A percentile compares a stretch with the other conserved stretches of the same genome.
Conservation (phyloP, 1,140 invertebrate genomes). For the Euwallacea fornicatus region DNA sequence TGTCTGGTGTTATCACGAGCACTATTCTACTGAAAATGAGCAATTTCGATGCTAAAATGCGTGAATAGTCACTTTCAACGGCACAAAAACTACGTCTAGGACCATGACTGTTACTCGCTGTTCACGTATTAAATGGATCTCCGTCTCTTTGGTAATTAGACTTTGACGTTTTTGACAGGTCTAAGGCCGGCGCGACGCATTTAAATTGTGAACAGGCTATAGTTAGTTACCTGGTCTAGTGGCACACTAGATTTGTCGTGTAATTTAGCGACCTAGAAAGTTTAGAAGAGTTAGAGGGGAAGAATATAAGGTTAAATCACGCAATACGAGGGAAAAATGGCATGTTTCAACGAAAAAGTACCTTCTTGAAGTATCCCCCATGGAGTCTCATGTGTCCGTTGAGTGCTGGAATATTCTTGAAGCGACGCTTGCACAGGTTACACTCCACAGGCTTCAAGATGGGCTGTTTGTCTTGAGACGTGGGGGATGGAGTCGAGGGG, state of each 20-base stretch:
- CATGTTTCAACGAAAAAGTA: conserved; percentile 46
- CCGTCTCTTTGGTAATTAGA: too few species aligned
- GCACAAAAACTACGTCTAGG: not conserved
- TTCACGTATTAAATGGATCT: too few species aligned
- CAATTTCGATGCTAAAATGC: not conserved
- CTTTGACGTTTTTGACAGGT: too few species aligned
- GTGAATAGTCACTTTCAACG: not conserved
- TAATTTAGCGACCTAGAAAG: conserved; percentile 37
- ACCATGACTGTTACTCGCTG: too few species aligned
- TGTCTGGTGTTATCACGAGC: not conserved
- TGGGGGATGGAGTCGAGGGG: conserved; percentile 47
- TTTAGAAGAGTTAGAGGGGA: conserved; percentile 9
- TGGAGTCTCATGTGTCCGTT: conserved; percentile 97
- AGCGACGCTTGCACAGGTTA: conserved; percentile 89
- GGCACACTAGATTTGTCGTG: conserved; percentile 31
- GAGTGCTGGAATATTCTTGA: conserved; percentile 95
- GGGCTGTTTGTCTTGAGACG: conserved; percentile 56
- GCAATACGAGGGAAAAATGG: not conserved
- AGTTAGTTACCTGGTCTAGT: conserved; percentile 29
- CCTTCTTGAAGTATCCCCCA: conserved; percentile 96
- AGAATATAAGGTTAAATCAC: not conserved
- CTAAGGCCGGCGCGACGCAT: too few species aligned
- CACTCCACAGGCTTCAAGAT: conserved; percentile 87
- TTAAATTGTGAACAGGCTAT: not conserved
- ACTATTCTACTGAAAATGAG: not conserved